Base-by-base conservation (phyloP, 2,888 invertebrate species). In the Troilus luridus region DNA sequence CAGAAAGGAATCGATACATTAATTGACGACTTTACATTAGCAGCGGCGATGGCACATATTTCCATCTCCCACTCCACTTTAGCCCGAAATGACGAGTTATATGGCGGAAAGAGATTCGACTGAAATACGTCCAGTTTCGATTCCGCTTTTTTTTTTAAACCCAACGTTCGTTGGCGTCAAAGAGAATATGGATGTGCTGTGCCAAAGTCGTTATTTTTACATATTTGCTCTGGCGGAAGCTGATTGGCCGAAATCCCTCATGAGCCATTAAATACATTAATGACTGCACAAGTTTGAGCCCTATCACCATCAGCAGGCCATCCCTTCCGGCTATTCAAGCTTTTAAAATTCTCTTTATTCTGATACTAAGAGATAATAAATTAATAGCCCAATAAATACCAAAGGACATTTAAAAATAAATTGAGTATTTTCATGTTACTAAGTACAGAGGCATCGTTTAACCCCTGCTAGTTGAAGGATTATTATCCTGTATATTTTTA, bases 31-130 rank as follows among this genome's bases (percentile, higher is more conserved):
- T 56, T 41, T 56, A 56, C 56, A 85, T 85, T 85, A 85, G 56
- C 56, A 56, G 59, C 89, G n/a, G 54, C 67, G 54, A 56, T n/a
- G 67, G 89, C 89, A 77, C 72, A 89, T 89, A 89, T 89, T 89
- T 89, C 62, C 89, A 58, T 12, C 81, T 0, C 85, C 21, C 81
- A 1, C 3, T 19, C 62, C 9, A 5, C 27, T 17, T n/a, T 19
- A n/a, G 0, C 60, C 56, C 64, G 67, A 60, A 62, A 89, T 56
- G 89, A 89, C 89, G 89, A 89, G 89, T 89, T 89, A 89, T 67
- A 67, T 89, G 89, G 64, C 54, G 89, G 89, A 89, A 89, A 89
- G 89, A 89, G 89, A 89, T 89, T 89, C 89, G n/a, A 41, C 41
- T 89, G 89, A 89, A 89, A 89, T 89, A 89, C 89, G 89, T 85